A percentile compares a stretch with the other conserved stretches of the same genome.
These are phyloP conservation scores for Heliconius erato DNA, from an alignment of 2,888 invertebrate species.

Conservation along the genomic window DNA sequence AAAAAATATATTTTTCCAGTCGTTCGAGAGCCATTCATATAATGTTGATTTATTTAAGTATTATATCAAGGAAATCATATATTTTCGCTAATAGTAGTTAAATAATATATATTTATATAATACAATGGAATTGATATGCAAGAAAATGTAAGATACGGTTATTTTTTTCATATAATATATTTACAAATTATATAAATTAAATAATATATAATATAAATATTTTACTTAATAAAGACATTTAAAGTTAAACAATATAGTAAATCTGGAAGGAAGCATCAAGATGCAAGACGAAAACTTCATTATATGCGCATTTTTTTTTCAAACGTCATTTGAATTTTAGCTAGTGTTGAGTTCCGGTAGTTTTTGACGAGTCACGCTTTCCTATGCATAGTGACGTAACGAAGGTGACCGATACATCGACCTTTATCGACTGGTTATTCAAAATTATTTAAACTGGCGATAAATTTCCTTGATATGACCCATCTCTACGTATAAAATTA, in stretches of 20 bases:
- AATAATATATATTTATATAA: neutral
- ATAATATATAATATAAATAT: neutral
- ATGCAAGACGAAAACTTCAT: too few species aligned
- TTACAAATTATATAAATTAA: neutral
- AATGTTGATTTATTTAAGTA: neutral
- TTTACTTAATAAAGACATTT: neutral
- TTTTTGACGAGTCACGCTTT: neutral
- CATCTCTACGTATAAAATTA: neutral
- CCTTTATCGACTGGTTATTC: constrained; percentile 15
- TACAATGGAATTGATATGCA: neutral
- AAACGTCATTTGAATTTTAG: neutral
- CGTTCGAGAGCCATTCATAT: neutral
- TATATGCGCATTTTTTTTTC: neutral
- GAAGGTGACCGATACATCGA: constrained; percentile 46
- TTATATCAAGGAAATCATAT: neutral
- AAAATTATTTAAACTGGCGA: constrained; percentile 18
- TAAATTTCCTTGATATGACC: constrained; percentile 29
- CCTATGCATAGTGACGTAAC: constrained; percentile 45
- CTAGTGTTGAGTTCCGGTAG: neutral
- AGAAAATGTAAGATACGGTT: neutral
- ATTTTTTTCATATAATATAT: neutral
- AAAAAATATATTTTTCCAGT: neutral
- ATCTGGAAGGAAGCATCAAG: neutral
- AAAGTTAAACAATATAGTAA: neutral
- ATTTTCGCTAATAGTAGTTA: neutral